Percentiles rank a stretch among this genome's conserved stretches.
Conservation (phyloP, 2,797 vertebrate species). For the Amblyraja radiata region DNA sequence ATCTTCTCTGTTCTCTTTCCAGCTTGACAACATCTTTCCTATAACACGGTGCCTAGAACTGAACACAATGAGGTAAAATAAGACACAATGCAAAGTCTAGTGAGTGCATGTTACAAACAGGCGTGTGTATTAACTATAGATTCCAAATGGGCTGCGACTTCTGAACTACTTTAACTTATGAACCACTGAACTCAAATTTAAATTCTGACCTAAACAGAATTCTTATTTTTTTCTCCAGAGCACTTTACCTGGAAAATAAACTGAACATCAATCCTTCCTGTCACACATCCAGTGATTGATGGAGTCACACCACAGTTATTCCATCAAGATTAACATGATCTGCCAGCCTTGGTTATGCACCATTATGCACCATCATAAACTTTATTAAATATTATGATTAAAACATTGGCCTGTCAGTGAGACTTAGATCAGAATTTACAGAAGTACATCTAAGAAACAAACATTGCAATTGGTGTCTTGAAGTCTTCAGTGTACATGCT, state of each 20-base stretch:
- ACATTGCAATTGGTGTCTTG: neutral
- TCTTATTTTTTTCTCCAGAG: neutral
- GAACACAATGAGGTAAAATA: too few relatives aligned
- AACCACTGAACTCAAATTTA: neutral
- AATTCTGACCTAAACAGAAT: neutral
- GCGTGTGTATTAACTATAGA: neutral
- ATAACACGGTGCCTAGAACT: too few relatives aligned
- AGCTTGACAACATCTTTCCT: too few relatives aligned
- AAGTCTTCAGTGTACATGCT: neutral
- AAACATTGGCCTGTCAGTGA: constrained; percentile 15
- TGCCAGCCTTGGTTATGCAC: constrained; percentile 11
- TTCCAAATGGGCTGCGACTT: neutral
- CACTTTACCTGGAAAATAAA: neutral
- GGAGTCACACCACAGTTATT: neutral
- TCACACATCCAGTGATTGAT: constrained; percentile 11
- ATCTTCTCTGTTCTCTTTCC: too few relatives aligned
- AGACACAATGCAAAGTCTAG: neutral
- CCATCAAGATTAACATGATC: constrained; percentile 18
- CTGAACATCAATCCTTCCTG: neutral
- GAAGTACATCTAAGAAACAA: neutral
- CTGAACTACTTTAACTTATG: neutral
- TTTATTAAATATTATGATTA: constrained; percentile 31
- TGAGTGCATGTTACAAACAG: neutral
- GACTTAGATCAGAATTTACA: constrained; percentile 12
- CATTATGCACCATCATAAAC: constrained; percentile 24